Conservation (phyloP, 1,140 invertebrate species). For the Pomacea maculata region DNA sequence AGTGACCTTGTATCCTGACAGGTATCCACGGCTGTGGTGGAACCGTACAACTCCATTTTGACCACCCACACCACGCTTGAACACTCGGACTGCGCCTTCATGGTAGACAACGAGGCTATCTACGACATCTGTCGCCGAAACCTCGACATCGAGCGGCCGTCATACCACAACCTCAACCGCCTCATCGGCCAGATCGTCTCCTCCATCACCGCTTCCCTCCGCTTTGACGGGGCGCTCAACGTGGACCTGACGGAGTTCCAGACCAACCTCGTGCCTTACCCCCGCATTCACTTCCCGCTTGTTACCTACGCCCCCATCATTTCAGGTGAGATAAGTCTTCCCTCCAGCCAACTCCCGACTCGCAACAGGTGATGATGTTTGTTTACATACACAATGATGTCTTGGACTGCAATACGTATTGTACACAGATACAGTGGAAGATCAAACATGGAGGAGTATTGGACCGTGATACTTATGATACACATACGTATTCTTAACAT, state of each 20-base stretch:
- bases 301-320: constrained; percentile 51
- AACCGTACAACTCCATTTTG: constrained; percentile 46
- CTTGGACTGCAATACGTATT: no score
- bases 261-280: constrained; percentile 60
- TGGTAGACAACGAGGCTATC: constrained; percentile 73
- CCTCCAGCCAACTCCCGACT: no score
- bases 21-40: constrained; percentile 64
- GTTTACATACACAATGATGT: no score
- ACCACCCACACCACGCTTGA: constrained; percentile 36
- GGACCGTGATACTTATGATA: no score
- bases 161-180: constrained; percentile 62
- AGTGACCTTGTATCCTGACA: not conserved
- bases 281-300: constrained; percentile 56
- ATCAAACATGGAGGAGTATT: no score
- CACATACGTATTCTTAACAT: no score
- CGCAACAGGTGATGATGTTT: no score
- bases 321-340: constrained; percentile 14
- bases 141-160: constrained; percentile 67
- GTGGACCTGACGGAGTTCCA: constrained; percentile 86
- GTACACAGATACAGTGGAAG: no score
- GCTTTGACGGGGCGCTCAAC: constrained; percentile 78
- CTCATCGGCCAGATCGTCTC: constrained; percentile 68
- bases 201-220: constrained; percentile 43
- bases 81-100: constrained; percentile 57
- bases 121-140: constrained; percentile 91